A percentile compares a stretch with the other conserved stretches of the same genome.
phyloP scores from a whole-genome alignment of 2,113 vertebrate genomes.

The Cinclus cinclus region DNA sequence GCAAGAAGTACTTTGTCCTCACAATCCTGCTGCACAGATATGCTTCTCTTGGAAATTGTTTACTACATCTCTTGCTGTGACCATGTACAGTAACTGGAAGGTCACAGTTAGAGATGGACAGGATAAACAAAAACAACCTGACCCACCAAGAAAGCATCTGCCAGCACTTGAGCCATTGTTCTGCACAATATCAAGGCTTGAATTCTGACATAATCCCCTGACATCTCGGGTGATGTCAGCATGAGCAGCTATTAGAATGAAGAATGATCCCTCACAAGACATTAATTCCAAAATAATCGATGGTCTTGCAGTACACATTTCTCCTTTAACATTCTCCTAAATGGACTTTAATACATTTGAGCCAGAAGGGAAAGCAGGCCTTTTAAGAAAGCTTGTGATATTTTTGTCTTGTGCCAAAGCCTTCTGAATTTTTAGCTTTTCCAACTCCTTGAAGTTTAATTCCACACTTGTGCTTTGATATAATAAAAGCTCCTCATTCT shows the following conservation, averaged over 20 bases:
- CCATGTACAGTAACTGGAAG: neutral
- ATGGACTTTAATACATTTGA: slow-evolving; percentile 44
- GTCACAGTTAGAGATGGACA: neutral
- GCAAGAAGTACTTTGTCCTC: neutral
- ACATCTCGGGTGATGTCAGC: slow-evolving; percentile 33
- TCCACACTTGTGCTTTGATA: slow-evolving; percentile 3
- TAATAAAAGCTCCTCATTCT: slow-evolving; percentile 19
- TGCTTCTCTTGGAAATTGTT: neutral
- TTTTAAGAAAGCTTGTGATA: slow-evolving; percentile 12
- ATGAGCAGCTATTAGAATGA: slow-evolving; percentile 17
- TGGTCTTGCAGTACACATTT: slow-evolving; percentile 25
- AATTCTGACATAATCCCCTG: slow-evolving; percentile 53
- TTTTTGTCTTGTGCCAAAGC: slow-evolving; percentile 4
- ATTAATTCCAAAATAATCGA: slow-evolving; percentile 37
- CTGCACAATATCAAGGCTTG: slow-evolving; percentile 42
- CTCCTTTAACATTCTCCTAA: slow-evolving; percentile 35
- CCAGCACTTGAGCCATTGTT: slow-evolving; percentile 2
- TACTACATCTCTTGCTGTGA: neutral
- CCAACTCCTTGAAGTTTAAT: slow-evolving; percentile 16
- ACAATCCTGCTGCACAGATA: neutral
- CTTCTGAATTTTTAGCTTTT: slow-evolving; percentile 44
- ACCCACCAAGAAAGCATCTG: neutral
- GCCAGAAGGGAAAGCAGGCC: slow-evolving; percentile 15
- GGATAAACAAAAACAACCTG: slow-evolving; percentile 19
- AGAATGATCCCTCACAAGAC: slow-evolving; percentile 30